phyloP scores from a whole-genome alignment of 2,113 vertebrate species.

The Dermatemys mawii region DNA sequence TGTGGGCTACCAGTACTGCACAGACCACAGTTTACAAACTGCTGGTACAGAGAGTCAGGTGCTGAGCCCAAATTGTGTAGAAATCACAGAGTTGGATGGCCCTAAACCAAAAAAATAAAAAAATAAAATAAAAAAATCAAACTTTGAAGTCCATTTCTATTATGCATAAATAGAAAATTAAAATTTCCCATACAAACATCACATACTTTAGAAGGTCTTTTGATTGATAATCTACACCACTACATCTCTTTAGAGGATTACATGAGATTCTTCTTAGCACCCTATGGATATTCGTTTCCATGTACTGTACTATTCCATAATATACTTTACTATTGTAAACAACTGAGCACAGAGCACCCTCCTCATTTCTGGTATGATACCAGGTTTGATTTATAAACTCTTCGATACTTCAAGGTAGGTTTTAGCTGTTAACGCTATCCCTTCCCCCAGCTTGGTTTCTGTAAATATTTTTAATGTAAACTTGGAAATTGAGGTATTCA shows the following conservation, averaged over 20 bases:
- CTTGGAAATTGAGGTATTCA: background rate
- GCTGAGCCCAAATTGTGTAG: background rate
- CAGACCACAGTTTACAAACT: background rate
- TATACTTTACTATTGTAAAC: background rate
- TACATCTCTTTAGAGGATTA: background rate
- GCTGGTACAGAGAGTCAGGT: background rate
- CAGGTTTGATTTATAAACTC: slow-evolving; percentile 3
- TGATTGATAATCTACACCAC: background rate
- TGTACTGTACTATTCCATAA: background rate
- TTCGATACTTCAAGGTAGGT: background rate
- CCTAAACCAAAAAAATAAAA: background rate
- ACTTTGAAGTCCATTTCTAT: background rate
- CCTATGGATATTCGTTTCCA: background rate
- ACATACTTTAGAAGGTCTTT: background rate
- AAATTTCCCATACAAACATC: background rate
- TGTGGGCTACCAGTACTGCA: background rate
- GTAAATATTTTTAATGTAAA: slow-evolving; percentile 33
- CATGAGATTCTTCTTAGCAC: background rate
- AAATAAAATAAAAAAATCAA: background rate
- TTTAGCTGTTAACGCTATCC: background rate
- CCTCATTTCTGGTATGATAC: background rate
- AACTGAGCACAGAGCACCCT: slow-evolving; percentile 11
- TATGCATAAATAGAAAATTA: background rate
- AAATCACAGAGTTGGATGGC: background rate
- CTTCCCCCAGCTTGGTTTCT: background rate